Base-by-base conservation (phyloP, 2,888 invertebrate species). In the Plebejus melissa region DNA sequence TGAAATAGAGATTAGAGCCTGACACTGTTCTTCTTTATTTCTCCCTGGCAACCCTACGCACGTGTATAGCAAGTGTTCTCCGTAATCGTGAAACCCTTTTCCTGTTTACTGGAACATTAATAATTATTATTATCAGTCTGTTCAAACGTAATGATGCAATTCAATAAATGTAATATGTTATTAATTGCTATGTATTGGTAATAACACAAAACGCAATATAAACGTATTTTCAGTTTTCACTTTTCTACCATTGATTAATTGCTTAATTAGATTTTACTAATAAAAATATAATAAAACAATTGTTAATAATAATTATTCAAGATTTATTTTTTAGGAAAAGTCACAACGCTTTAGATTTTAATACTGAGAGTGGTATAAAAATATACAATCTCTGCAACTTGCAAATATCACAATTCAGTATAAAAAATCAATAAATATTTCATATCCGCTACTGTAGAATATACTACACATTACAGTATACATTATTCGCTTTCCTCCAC, bases 401-500 rank as follows among this genome's bases (percentile, higher is more conserved):
- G 22, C 22, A 1, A 65, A 32, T 65, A 36, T 65, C 32, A 36
- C 5, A 13, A 13, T 65, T 65, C 32, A 13, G 4, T 65, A 36
- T 13, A 65, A 65, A 65, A 60, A 36, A 13, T 3, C 32, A 36
- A 65, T 65, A 65, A 65, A 65, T 65, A 65, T 36, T 65, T 65
- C 11, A 36, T 65, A 65, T 65, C 32, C 32, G 32, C 65, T 32
- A 32, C 16, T 36, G 13, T 1, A 65, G 65, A 11, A 60, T 28
- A 60, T 60, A 60, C 50, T 50, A 4, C 13, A 46, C 9, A 41
- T 2, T 41, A 9, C 41, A 46, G 9, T 46, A 11, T 65, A 65
- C 32, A 60, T 60, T 60, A 60, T 60, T 65, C n/a, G 70, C 70
- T 70, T 70, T 41, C 70, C 22, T 41, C 38, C n/a, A 70, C 70